Evolutionary conservation across 2,888 invertebrate species (phyloP).

Genomic region (Sceliomorpha sp.): DNA sequence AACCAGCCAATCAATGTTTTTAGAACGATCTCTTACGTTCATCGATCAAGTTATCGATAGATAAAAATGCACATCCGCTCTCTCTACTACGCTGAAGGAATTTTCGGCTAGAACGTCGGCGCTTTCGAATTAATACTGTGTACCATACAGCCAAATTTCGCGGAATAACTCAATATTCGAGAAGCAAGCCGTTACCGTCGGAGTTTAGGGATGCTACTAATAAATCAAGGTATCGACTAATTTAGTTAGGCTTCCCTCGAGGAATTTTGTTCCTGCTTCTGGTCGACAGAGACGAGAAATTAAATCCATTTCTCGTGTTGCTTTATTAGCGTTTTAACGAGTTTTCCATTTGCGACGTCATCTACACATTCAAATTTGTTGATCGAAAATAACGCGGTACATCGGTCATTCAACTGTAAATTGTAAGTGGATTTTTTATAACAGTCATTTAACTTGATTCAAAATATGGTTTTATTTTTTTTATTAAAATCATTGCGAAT

Average conservation of each 20-base stretch:
- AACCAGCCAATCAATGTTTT: too few species aligned
- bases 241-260: constrained; percentile 60
- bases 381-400: too few species aligned
- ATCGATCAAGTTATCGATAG: too few species aligned
- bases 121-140: constrained; percentile 43
- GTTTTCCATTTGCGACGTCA: constrained; percentile 32
- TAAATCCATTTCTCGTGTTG: constrained; percentile 57
- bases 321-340: constrained; percentile 63
- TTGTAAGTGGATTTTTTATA: too few species aligned
- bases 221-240: constrained; percentile 67
- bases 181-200: constrained; percentile 17
- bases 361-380: too few species aligned
- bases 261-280: constrained; percentile 21
- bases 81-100: too few species aligned
- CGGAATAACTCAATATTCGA: constrained; percentile 52
- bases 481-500: not conserved
- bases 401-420: too few species aligned
- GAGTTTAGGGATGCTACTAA: constrained; percentile 53
- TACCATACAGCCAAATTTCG: constrained; percentile 47
- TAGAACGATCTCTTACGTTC: too few species aligned
- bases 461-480: too few species aligned
- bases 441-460: too few species aligned
- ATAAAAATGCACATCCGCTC: too few species aligned
- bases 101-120: too few species aligned
- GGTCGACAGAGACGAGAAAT: constrained; percentile 24